phyloP scores from a whole-genome alignment of 2,113 vertebrate species.

The Girardinichthys multiradiatus region DNA sequence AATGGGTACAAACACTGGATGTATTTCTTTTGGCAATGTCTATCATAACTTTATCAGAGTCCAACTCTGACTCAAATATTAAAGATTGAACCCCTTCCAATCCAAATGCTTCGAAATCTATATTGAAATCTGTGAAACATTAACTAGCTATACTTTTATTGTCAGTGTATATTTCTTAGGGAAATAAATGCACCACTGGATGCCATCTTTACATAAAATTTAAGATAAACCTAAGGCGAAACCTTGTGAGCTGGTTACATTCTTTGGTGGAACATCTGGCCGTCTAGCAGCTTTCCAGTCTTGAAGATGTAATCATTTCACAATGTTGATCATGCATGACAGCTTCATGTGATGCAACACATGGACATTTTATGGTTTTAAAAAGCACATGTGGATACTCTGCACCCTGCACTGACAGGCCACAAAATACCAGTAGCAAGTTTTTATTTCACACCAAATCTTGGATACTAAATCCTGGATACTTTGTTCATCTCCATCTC shows the following conservation, averaged over 20 bases:
- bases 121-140: no score
- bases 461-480: not conserved
- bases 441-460: not conserved
- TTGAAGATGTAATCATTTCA: not conserved
- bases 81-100: no score
- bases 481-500: slow-evolving; percentile 10
- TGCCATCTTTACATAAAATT: not conserved
- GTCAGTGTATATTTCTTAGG: no score
- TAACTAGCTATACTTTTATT: not conserved
- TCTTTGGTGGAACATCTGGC: not conserved
- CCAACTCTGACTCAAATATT: no score
- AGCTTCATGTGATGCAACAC: not conserved
- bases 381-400: not conserved
- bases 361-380: not conserved
- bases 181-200: not conserved
- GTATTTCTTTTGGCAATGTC: no score
- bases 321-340: not conserved
- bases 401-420: no score
- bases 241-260: not conserved
- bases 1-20: no score
- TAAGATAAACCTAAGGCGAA: no score
- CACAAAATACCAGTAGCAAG: not conserved
- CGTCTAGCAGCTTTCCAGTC: not conserved
- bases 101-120: no score
- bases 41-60: no score